Evolutionary conservation across 2,113 vertebrate genomes (phyloP), one percentile per base, ranked within the genome.

Genomic region (Vicugna pacos): DNA sequence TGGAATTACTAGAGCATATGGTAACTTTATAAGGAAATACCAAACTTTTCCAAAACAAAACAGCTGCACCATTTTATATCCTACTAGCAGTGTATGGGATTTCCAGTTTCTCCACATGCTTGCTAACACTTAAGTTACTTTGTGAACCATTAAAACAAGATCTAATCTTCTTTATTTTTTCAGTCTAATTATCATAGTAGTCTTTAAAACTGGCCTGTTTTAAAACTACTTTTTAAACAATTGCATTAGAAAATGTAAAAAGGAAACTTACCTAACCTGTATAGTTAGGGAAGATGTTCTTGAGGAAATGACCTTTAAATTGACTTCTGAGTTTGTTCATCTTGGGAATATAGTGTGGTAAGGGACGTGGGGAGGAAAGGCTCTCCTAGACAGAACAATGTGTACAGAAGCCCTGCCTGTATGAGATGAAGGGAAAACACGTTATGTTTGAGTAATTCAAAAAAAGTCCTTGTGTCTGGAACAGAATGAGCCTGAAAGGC

Each of bases 241-340:
- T 65, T 94, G 17, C 32, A 16, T 76, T 87, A 38, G n/a, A 52
- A 75, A 38, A 56, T 20, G 38, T 46, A 94, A 58, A 32, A 79
- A 88, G 72, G 46, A 83, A 38, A 84, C 24, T 14, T 67, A 26
- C 14, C 17, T 93, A 30, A 75, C 48, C 7, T 70, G 1, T 54
- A 62, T 70, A n/a, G 6, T 93, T 64, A 38, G 46, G 54, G 46
- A 85, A 42, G 8, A 60, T 70, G 89, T 91, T 94, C 35, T 38
- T 30, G n/a, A 64, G 56, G 52, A 87, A 76, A 67, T 79, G 28
- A 42, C 50, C 83, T 76, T 79, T 87, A 86, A 69, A 80, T 88
- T 94, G 42, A 8, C 85, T 58, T 28, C 32, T 80, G 52, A 46
- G 58, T 91, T 85, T 93, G 48, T 84, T 93, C 38, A 75, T 93